A percentile compares a stretch with the other conserved stretches of the same genome.
Evolutionary conservation across 2,113 vertebrate genomes (phyloP).

Genomic region (Acanthisitta chloris): DNA sequence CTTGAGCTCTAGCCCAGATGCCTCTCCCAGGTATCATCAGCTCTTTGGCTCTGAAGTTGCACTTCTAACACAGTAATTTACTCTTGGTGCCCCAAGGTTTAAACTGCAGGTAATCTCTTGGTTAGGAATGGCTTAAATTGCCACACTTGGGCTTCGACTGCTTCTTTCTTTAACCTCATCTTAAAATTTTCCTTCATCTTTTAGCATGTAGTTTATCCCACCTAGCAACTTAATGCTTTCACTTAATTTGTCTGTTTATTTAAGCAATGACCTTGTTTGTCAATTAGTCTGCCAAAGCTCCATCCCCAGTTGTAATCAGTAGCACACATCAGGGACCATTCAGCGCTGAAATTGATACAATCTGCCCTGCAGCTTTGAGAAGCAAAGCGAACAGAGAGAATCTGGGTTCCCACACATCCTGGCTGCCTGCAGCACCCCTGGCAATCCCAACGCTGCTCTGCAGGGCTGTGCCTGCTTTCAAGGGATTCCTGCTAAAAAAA

Average conservation of each 20-base stretch:
- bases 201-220: not conserved
- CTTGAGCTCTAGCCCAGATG: not conserved
- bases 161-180: not conserved
- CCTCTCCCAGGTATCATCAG: not conserved
- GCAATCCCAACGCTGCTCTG: fast-evolving
- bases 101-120: not conserved
- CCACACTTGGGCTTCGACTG: not conserved
- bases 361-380: not conserved
- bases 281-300: not conserved
- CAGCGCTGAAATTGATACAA: not conserved
- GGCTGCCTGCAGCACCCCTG: fast-evolving
- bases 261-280: not conserved
- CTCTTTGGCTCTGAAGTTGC: not conserved
- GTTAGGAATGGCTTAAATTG: not conserved
- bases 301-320: not conserved
- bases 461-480: not conserved
- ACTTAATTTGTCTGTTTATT: not conserved
- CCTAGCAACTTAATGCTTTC: not conserved
- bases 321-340: not conserved
- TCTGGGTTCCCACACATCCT: not conserved
- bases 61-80: not conserved
- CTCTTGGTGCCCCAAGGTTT: not conserved
- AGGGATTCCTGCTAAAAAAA: not conserved
- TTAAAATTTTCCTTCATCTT: not conserved
- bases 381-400: not conserved